Conservation (phyloP, 2,888 invertebrate species). For the Cantharis rustica region DNA sequence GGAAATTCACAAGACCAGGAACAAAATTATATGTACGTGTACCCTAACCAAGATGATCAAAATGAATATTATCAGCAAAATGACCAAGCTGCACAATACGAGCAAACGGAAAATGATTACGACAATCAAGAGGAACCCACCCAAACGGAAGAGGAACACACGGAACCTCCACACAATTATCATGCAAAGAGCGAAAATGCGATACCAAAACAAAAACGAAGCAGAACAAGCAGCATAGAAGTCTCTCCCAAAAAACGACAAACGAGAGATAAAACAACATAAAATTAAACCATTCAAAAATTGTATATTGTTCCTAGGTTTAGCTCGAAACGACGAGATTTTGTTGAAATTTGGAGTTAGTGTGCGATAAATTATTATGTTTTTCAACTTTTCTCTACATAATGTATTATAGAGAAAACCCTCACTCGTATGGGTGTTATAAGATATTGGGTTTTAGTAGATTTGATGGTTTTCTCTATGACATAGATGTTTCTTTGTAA, state of each 20-base stretch:
- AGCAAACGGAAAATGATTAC: background rate
- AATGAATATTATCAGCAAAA: conserved; percentile 27
- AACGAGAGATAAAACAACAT: background rate
- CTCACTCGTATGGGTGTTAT: background rate
- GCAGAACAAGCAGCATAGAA: background rate
- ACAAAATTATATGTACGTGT: conserved; percentile 18
- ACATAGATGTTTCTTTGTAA: background rate
- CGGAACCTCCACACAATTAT: conserved; percentile 9
- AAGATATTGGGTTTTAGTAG: background rate
- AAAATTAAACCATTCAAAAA: background rate
- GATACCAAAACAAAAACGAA: conserved; percentile 2
- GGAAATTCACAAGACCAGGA: conserved; percentile 6
- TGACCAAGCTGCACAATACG: background rate
- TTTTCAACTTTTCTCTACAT: background rate
- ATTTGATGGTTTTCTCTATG: background rate
- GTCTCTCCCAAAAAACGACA: background rate
- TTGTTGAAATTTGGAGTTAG: background rate
- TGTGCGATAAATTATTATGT: background rate
- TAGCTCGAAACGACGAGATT: background rate
- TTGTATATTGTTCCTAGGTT: background rate
- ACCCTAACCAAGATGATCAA: conserved; percentile 25
- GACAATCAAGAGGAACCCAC: background rate
- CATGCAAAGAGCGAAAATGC: conserved; percentile 7
- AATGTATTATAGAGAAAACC: background rate
- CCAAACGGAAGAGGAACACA: background rate